Evolutionary conservation across 2,797 vertebrate species (phyloP), one percentile per base, ranked within the genome.

Genomic region (Poecilia gillii): DNA sequence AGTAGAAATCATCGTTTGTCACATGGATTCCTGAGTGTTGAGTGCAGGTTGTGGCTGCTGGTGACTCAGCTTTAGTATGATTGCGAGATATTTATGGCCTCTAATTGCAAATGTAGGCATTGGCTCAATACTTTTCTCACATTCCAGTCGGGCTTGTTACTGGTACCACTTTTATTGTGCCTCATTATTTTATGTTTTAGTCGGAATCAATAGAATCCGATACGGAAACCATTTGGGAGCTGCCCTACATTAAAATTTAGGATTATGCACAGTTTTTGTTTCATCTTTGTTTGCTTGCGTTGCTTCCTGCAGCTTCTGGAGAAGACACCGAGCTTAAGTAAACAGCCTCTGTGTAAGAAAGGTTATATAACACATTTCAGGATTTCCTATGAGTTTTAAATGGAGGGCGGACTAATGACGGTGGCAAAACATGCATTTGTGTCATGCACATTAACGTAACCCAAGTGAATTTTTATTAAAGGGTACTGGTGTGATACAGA

Each of bases 151-250:
- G 41, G 2, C 57, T 76, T 41, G 51, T 72, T 25, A n/a, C 46
- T 70, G 46, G 47, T 72, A 57, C 47, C 36, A 36, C 25, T 45
- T 41, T 8, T 13, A 72, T 72, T 72, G 43, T 59, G 39, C 16
- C 16, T 13, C 62, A 41, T 83, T 81, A 78, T 64, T 86, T 71
- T 45, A 75, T 73, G 64, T 77, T 78, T 81, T 74, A 82, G 76
- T 87, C 84, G 76, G 81, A 70, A 59, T 25, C 18, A 46, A 62
- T 28, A 80, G 49, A 74, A 73, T 84, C 41, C 72, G 74, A 12
- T 33, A 47, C 53, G 62, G 59, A 80, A 87, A 72, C 76, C 80
- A 72, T 86, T 74, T 39, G 85, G 79, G 81, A 74, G 68, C 79
- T 41, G 82, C 82, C 87, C 81, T 77, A 43, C 74, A 82, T 83